Percentiles rank a stretch among this genome's conserved stretches.
phyloP scores from a whole-genome alignment of 2,888 invertebrate genomes.

The Drosophila pegasa region DNA sequence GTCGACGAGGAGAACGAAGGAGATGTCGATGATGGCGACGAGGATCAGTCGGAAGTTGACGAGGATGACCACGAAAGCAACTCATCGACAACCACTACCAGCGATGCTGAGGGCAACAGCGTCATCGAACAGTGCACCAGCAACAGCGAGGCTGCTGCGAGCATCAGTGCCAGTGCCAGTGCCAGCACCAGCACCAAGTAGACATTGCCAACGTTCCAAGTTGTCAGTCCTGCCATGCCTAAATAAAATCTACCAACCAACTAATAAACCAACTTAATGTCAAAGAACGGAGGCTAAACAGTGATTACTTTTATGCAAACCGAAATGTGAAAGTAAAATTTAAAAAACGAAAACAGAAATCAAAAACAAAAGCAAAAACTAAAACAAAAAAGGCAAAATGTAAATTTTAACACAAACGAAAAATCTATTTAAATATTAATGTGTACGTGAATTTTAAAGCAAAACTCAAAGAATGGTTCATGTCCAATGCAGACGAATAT shows the following conservation, averaged over 20 bases:
- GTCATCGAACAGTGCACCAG: conserved; percentile 79
- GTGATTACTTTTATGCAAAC: conserved; percentile 72
- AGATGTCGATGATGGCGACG: conserved; percentile 60
- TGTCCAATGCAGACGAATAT: conserved; percentile 64
- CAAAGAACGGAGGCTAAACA: conserved; percentile 78
- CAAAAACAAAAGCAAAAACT: conserved; percentile 13
- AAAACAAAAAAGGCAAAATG: conserved; percentile 26
- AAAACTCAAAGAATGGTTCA: conserved; percentile 63
- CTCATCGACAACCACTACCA: conserved; percentile 71
- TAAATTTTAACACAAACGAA: conserved; percentile 43
- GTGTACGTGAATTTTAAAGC: conserved; percentile 63
- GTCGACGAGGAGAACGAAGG: conserved; percentile 62
- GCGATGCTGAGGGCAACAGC: conserved; percentile 79
- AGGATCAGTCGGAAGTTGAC: conserved; percentile 55
- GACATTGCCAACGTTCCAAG: conserved; percentile 26
- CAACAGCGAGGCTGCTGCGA: conserved; percentile 65
- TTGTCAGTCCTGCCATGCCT: conserved; percentile 56
- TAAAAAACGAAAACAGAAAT: conserved; percentile 29
- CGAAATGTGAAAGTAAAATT: conserved; percentile 39
- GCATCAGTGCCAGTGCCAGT: conserved; percentile 43
- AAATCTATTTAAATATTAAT: conserved; percentile 49
- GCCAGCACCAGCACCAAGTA: conserved; percentile 55
- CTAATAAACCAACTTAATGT: conserved; percentile 70
- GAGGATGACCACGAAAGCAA: conserved; percentile 59
- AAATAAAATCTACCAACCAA: conserved; percentile 42